Base-by-base conservation (phyloP, 2,113 vertebrate genomes). In the Cavia porcellus region DNA sequence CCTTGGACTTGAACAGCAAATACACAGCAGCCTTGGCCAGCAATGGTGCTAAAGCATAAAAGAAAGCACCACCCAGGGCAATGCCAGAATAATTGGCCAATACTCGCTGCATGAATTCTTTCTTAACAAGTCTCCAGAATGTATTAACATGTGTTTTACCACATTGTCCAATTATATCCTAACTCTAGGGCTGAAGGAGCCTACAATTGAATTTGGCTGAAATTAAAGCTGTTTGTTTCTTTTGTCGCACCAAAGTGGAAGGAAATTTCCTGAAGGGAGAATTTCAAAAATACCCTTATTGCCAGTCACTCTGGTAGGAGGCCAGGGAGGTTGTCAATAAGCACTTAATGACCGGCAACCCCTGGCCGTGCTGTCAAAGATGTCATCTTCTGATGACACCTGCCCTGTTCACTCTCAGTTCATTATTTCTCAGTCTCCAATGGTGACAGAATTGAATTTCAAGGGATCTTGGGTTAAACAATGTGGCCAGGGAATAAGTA, bases 201-300 rank as follows among this genome's bases (percentile, higher is more conserved):
- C 42, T 70, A 15, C 84, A 61, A 4, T 20, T 72, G 92, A 97
- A 90, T 92, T 72, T 61, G 38, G 79, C 61, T 96, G 28, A n/a
- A 79, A 91, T 89, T 66, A 95, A 95, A 59, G 86, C 30, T 20
- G 10, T 81, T 61, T 30, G 0, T 86, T 88, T 95, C 68, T 75
- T 95, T 90, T 93, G 81, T 87, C 62, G 72, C 88, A 95, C 90
- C 52, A 86, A 97, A 95, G 92, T 19, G 70, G 85, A 92, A 92
- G 61, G 68, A 77, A 96, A 95, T 30, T 92, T 97, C 80, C 95
- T 50, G 8, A 59, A 88, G 95, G 92, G 64, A 87, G 89, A 25
- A 64, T 82, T 92, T 96, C 90, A 70, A 88, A 97, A 93, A 93
- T 74, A 90, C 38, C 70, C 64, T 92, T 80, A 20, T 30, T 90